These are phyloP conservation scores for Ctenodactylus gundi DNA, from an alignment of 2,113 vertebrate species.

Conservation along the genomic window DNA sequence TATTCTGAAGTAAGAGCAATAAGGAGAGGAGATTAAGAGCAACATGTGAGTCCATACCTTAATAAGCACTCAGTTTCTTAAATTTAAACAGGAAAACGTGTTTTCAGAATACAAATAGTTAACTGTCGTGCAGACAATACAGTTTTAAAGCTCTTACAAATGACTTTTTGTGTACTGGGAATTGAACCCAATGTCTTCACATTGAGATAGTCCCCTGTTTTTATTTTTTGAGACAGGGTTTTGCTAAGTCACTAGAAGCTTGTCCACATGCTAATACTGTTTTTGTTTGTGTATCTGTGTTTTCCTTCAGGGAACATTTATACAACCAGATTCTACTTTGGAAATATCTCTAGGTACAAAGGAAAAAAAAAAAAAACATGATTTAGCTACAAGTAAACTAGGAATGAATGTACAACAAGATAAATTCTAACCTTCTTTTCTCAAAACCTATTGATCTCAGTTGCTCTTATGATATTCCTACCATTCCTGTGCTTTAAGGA, in stretches of 20 bases:
- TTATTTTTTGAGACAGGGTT: background rate
- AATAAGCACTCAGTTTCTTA: background rate
- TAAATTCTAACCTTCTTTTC: background rate
- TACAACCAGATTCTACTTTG: background rate
- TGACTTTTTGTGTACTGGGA: background rate
- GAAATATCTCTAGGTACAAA: background rate
- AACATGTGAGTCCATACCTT: background rate
- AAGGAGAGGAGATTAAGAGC: background rate
- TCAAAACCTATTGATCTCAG: background rate
- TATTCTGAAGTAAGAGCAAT: background rate
- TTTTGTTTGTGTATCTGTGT: background rate
- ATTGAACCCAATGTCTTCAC: background rate
- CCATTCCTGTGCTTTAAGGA: background rate
- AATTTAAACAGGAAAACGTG: background rate
- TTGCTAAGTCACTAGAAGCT: background rate
- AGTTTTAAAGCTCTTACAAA: background rate
- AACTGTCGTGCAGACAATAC: background rate
- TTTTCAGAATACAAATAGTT: conserved; percentile 13
- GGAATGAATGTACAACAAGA: background rate
- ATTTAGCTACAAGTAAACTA: conserved; percentile 18
- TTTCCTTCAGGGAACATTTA: background rate
- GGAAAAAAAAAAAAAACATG: background rate
- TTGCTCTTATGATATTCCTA: background rate
- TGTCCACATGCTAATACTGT: background rate
- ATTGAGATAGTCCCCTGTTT: too few relatives aligned